These are phyloP conservation scores for Melanotaenia duboulayi DNA, from an alignment of 2,113 vertebrate species.

Conservation along the genomic window DNA sequence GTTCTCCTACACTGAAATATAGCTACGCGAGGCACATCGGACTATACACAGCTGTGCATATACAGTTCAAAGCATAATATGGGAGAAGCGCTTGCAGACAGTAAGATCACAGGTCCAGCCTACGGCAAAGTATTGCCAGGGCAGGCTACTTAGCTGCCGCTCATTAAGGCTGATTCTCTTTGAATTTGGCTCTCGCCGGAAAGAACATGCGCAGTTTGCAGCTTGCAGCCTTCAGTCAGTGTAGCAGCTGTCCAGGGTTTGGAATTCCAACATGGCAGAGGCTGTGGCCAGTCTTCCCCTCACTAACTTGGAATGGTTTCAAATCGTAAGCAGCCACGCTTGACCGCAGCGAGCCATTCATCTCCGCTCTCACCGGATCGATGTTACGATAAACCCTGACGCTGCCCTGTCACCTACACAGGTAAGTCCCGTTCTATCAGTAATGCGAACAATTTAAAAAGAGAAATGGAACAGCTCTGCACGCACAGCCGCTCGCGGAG, in stretches of 20 bases:
- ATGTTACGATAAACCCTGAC: constrained; percentile 88
- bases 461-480: constrained; percentile 68
- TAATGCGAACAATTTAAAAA: constrained; percentile 80
- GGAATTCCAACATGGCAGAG: constrained; percentile 99
- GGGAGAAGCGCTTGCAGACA: constrained; percentile 15
- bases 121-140: not conserved
- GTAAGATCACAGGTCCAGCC: constrained; percentile 13
- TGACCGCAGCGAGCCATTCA: constrained; percentile 87
- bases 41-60: not conserved
- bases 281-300: constrained; percentile 95
- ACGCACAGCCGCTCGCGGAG: constrained; percentile 71
- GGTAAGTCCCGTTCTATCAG: constrained; percentile 86
- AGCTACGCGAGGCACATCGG: no score
- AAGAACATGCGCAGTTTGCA: constrained; percentile 91
- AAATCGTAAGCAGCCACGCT: constrained; percentile 90
- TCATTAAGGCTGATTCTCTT: constrained; percentile 81
- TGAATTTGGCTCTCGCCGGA: constrained; percentile 93
- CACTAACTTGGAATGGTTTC: constrained; percentile 98
- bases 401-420: constrained; percentile 87
- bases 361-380: constrained; percentile 88
- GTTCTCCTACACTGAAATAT: no score
- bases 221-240: constrained; percentile 89
- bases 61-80: not conserved
- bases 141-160: constrained; percentile 33
- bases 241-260: constrained; percentile 98